phyloP scores from a whole-genome alignment of 2,888 invertebrate species.

The Ischnura elegans region DNA sequence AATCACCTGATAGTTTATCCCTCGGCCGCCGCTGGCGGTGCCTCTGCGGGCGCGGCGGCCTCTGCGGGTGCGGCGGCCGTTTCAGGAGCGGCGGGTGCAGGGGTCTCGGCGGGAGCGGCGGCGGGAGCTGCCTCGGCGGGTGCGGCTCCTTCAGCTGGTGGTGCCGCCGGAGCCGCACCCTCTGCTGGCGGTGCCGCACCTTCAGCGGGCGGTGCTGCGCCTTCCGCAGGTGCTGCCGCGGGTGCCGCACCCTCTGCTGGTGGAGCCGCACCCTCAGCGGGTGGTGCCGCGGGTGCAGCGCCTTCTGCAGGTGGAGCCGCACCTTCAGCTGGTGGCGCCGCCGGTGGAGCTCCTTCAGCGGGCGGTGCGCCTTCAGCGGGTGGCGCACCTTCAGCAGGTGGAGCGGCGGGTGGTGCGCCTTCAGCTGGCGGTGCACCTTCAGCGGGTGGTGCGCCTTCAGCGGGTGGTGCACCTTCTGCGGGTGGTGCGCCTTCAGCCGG shows the following conservation, averaged over 20 bases:
- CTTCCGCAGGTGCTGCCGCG: conserved; percentile 70
- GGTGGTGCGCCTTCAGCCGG: conserved; percentile 69
- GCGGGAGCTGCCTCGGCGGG: conserved; percentile 71
- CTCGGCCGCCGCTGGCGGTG: conserved; percentile 75
- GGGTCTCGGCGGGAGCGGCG: conserved; percentile 75
- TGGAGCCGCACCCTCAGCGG: conserved; percentile 76
- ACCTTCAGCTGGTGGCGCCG: conserved; percentile 68
- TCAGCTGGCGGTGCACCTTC: conserved; percentile 76
- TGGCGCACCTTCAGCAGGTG: conserved; percentile 71
- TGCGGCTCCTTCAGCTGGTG: conserved; percentile 73
- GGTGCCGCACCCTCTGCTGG: conserved; percentile 74
- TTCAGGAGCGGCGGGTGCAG: conserved; percentile 72
- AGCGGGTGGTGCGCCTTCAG: conserved; percentile 74
- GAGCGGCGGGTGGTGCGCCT: conserved; percentile 76
- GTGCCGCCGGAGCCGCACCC: conserved; percentile 73
- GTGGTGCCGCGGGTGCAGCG: conserved; percentile 73
- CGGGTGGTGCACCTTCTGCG: conserved; percentile 71
- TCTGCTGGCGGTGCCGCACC: conserved; percentile 72
- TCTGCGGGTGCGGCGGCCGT: conserved; percentile 73
- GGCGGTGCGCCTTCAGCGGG: conserved; percentile 73
- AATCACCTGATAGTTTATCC: conserved; percentile 27
- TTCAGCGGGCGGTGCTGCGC: conserved; percentile 75
- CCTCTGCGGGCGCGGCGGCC: conserved; percentile 70
- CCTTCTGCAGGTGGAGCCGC: conserved; percentile 72
- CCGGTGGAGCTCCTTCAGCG: conserved; percentile 77